phyloP scores from a whole-genome alignment of 1,140 invertebrate species.

The Tyrophagus putrescentiae region DNA sequence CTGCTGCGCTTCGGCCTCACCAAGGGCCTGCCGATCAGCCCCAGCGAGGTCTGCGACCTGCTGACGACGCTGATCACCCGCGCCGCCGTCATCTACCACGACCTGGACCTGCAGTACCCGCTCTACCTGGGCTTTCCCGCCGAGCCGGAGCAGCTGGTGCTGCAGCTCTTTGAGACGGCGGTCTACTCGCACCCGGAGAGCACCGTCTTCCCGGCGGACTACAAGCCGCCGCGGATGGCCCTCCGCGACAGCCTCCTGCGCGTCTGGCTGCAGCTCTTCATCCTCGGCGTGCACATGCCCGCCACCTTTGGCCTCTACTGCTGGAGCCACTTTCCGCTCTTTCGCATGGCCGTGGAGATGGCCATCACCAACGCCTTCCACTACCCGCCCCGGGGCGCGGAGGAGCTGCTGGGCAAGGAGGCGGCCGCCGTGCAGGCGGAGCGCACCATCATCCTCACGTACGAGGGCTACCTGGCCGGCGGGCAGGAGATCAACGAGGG shows the following conservation, averaged over 20 bases:
- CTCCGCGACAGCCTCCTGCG: constrained; percentile 87
- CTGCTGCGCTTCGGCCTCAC: constrained; percentile 64
- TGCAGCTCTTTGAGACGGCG: constrained; percentile 73
- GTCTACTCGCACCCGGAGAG: constrained; percentile 85
- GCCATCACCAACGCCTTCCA: constrained; percentile 79
- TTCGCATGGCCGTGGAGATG: constrained; percentile 85
- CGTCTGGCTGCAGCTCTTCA: constrained; percentile 73
- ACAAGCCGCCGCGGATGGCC: constrained; percentile 70
- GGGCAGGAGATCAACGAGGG: constrained; percentile 74
- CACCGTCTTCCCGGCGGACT: constrained; percentile 63
- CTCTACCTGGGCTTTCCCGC: no score
- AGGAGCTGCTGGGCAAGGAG: constrained; percentile 47
- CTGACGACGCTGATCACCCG: constrained; percentile 66
- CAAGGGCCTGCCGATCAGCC: constrained; percentile 58
- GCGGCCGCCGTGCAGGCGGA: constrained; percentile 49
- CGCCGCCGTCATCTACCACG: constrained; percentile 54
- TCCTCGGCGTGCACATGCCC: constrained; percentile 82
- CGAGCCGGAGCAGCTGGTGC: constrained; percentile 77
- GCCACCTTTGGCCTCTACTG: constrained; percentile 62
- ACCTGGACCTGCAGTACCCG: constrained; percentile 32
- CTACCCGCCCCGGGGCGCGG: constrained; percentile 51
- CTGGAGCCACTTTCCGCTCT: constrained; percentile 81
- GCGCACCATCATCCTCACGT: constrained; percentile 69
- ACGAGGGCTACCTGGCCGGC: constrained; percentile 80
- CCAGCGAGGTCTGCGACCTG: constrained; percentile 67